These are phyloP conservation scores for Chanos chanos DNA, from an alignment of 2,797 vertebrate species.

Conservation along the genomic window DNA sequence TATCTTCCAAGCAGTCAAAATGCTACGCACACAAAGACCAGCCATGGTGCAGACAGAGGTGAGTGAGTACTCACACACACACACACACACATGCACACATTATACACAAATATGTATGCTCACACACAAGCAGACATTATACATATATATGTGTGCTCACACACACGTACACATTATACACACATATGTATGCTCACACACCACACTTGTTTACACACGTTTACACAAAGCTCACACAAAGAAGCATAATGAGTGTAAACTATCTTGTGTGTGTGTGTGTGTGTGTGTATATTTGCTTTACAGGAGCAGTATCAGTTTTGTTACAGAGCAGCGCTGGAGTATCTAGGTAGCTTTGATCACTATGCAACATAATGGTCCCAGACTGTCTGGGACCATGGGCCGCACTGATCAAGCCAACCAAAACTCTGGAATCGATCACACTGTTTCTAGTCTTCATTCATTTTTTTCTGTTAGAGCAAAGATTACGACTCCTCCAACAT, in stretches of 20 bases:
- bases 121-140: no score
- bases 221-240: not conserved
- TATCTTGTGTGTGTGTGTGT: not conserved
- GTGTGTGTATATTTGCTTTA: not conserved
- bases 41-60: conserved; percentile 99
- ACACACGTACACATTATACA: no score
- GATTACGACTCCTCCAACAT: no score
- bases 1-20: conserved; percentile 99
- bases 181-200: no score
- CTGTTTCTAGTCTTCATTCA: no score
- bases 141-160: no score
- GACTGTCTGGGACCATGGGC: conserved; percentile 57
- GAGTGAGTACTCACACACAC: conserved; percentile 50
- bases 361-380: conserved; percentile 95
- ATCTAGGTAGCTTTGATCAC: conserved; percentile 99
- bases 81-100: not conserved
- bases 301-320: conserved; percentile 99
- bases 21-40: conserved; percentile 96
- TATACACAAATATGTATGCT: not conserved
- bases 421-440: no score
- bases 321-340: conserved; percentile 95
- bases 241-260: not conserved
- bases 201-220: no score
- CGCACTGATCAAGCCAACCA: no score
- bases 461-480: no score